A percentile compares a stretch with the other conserved stretches of the same genome.
phyloP scores from a whole-genome alignment of 1,140 invertebrate species.

The Drosophila littoralis region DNA sequence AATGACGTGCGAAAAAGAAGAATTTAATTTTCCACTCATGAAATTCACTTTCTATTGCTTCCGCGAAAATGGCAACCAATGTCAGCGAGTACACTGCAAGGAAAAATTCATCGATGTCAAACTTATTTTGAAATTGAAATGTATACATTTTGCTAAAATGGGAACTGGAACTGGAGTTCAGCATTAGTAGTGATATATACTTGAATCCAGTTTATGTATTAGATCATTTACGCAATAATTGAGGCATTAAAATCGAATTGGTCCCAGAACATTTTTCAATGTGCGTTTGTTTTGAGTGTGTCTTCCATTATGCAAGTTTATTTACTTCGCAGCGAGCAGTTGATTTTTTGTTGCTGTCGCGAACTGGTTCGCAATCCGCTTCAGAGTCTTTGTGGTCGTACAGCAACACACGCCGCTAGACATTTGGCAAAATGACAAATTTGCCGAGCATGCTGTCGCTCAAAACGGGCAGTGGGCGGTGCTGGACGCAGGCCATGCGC shows the following conservation, averaged over 20 bases:
- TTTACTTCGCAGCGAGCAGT: conserved; percentile 23
- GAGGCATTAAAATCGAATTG: no score
- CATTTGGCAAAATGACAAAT: conserved; percentile 84
- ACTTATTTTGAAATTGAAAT: no score
- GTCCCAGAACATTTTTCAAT: background rate
- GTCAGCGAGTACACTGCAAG: conserved; percentile 31
- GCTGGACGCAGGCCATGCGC: background rate
- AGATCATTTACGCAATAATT: no score
- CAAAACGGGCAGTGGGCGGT: conserved; percentile 39
- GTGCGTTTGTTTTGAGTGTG: conserved; percentile 9
- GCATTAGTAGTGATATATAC: no score
- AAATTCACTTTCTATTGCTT: conserved; percentile 35
- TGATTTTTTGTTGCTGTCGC: conserved; percentile 29
- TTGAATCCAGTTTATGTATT: no score
- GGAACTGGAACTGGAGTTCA: no score
- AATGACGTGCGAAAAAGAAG: conserved; percentile 81
- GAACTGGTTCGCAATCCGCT: conserved; percentile 12
- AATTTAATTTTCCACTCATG: conserved; percentile 81
- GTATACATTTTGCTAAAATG: no score
- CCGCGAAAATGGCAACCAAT: conserved; percentile 44
- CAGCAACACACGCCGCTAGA: conserved; percentile 58
- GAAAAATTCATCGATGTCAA: background rate
- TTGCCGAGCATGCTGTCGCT: conserved; percentile 68
- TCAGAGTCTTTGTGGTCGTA: conserved; percentile 53
- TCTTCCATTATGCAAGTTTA: conserved; percentile 14